A percentile compares a stretch with the other conserved stretches of the same genome.
Conservation (phyloP, 2,113 vertebrate species). For the Dipodomys merriami region DNA sequence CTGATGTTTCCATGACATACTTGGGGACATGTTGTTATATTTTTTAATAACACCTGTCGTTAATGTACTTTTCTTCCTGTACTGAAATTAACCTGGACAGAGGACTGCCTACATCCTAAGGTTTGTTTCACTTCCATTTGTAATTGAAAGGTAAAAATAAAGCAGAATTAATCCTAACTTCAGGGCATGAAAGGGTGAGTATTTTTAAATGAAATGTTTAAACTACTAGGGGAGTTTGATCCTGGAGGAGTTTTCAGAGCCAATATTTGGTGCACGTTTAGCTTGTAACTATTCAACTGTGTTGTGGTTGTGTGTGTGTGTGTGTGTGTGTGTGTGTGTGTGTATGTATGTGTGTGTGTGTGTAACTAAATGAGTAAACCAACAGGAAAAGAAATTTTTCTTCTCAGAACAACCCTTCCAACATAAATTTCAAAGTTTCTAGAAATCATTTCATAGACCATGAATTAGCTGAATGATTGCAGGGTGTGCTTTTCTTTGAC, state of each 20-base stretch:
- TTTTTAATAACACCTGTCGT: neutral
- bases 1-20: neutral
- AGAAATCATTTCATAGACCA: conserved; percentile 13
- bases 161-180: neutral
- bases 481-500: neutral
- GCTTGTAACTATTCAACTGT: neutral
- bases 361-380: neutral
- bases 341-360: neutral
- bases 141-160: neutral
- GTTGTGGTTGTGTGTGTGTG: neutral
- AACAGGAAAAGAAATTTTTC: neutral
- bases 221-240: neutral
- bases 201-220: neutral
- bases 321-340: no score
- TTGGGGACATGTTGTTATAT: rapidly evolving
- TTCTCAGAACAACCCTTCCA: neutral
- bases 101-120: neutral
- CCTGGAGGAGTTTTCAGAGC: conserved; percentile 19
- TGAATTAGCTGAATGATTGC: neutral
- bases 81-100: neutral
- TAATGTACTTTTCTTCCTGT: neutral
- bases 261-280: neutral
- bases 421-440: conserved; percentile 30
- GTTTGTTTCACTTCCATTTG: neutral
- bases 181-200: neutral